Conservation (phyloP, 1,140 invertebrate species). For the Macrosteles quadrilineatus region DNA sequence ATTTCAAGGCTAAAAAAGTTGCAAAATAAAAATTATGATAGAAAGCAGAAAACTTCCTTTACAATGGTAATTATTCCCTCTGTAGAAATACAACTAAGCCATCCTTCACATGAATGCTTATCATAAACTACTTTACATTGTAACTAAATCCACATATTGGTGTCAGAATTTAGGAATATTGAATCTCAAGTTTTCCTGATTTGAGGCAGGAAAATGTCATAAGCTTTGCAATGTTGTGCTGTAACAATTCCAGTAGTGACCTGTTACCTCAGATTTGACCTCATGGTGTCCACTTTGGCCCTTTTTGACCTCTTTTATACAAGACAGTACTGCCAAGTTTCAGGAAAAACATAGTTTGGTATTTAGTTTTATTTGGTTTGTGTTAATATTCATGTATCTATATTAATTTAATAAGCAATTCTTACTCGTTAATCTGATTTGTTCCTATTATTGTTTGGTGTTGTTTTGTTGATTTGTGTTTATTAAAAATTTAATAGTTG, state of each 20-base stretch:
- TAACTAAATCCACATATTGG: too few relatives aligned
- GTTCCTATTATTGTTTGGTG: conserved; percentile 23
- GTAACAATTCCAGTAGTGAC: conserved; percentile 8
- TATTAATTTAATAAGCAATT: neutral
- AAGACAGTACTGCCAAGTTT: conserved; percentile 11
- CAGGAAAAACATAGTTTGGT: conserved; percentile 6
- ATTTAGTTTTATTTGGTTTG: neutral
- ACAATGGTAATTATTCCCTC: too few relatives aligned
- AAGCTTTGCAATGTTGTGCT: neutral
- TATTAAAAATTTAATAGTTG: neutral
- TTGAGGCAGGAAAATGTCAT: neutral
- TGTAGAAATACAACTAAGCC: too few relatives aligned
- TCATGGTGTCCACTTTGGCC: neutral
- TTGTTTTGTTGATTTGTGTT: conserved; percentile 16
- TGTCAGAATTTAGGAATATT: too few relatives aligned
- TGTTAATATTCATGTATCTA: conserved; percentile 10
- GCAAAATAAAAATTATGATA: too few relatives aligned
- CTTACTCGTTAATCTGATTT: neutral
- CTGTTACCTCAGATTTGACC: conserved; percentile 10
- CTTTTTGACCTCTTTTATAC: conserved; percentile 8
- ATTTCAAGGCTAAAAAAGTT: too few relatives aligned
- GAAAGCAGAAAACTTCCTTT: too few relatives aligned
- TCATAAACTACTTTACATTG: too few relatives aligned
- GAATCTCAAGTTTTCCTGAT: too few relatives aligned
- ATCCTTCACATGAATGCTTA: too few relatives aligned